Evolutionary conservation across 1,140 invertebrate species (phyloP).

Genomic region (Drosophila persimilis): DNA sequence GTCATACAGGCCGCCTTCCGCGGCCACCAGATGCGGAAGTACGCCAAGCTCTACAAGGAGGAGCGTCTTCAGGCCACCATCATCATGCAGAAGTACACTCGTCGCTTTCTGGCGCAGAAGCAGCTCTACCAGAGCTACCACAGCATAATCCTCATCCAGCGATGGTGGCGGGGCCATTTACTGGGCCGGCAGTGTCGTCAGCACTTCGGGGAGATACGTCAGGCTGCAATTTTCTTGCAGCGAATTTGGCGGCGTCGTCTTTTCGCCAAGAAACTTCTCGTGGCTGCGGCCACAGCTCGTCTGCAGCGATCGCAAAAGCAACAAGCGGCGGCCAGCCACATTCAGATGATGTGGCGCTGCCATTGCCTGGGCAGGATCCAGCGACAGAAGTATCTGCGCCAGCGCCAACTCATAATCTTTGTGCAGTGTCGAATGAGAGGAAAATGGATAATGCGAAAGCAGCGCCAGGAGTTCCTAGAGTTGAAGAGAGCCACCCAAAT

Average conservation of each 20-base stretch:
- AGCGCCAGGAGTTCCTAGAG: slow-evolving; percentile 33
- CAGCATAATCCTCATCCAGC: slow-evolving; percentile 80
- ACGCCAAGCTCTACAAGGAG: slow-evolving; percentile 75
- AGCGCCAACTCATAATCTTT: slow-evolving; percentile 38
- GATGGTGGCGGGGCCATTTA: slow-evolving; percentile 76
- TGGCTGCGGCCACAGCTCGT: slow-evolving; percentile 46
- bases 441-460: slow-evolving; percentile 48
- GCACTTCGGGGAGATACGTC: slow-evolving; percentile 45
- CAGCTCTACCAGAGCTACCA: slow-evolving; percentile 67
- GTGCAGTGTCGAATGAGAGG: slow-evolving; percentile 70
- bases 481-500: slow-evolving; percentile 71
- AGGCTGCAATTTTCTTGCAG: slow-evolving; percentile 60
- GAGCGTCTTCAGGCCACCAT: slow-evolving; percentile 82
- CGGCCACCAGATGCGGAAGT: slow-evolving; percentile 84
- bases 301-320: slow-evolving; percentile 52
- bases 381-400: slow-evolving; percentile 27
- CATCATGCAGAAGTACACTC: slow-evolving; percentile 85
- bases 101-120: slow-evolving; percentile 84
- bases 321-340: slow-evolving; percentile 59
- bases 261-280: slow-evolving; percentile 50
- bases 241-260: slow-evolving; percentile 58
- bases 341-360: slow-evolving; percentile 62
- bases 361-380: slow-evolving; percentile 21
- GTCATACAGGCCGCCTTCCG: slow-evolving; percentile 85
- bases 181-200: slow-evolving; percentile 47